Percentiles rank a stretch among this genome's conserved stretches.
These are phyloP conservation scores for Peromyscus eremicus DNA, from an alignment of 2,797 vertebrate genomes.

Conservation along the genomic window DNA sequence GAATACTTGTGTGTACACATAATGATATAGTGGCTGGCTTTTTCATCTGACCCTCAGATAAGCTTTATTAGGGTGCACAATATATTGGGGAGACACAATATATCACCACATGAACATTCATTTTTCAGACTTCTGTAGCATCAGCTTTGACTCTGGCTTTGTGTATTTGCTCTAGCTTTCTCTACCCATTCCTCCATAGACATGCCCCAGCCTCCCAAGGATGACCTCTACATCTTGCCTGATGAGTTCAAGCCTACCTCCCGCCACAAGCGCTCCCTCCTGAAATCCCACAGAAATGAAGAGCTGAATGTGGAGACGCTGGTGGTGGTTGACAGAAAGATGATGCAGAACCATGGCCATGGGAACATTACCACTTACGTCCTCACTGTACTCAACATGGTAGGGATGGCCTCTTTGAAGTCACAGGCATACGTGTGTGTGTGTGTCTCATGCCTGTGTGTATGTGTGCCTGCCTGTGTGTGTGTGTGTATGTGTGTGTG, in stretches of 20 bases:
- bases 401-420: conserved; percentile 78
- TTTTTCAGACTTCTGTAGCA: not conserved
- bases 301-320: conserved; percentile 94
- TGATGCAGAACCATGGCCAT: conserved; percentile 95
- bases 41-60: too few relatives aligned
- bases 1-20: not conserved
- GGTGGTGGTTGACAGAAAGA: conserved; percentile 94
- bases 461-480: not conserved
- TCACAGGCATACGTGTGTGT: not conserved
- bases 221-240: conserved; percentile 89
- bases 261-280: conserved; percentile 89
- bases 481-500: not conserved
- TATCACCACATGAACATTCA: not conserved
- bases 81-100: too few relatives aligned
- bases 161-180: not conserved
- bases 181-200: conserved; percentile 83
- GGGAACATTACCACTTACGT: conserved; percentile 96
- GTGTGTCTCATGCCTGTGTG: not conserved
- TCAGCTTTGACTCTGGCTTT: not conserved
- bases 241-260: conserved; percentile 91
- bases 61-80: too few relatives aligned
- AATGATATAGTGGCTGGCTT: not conserved
- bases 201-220: conserved; percentile 92
- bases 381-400: conserved; percentile 96
- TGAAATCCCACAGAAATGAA: conserved; percentile 86